Percentiles rank a stretch among this genome's conserved stretches.
These are phyloP conservation scores for Siphlonurus alternatus DNA, from an alignment of 2,888 invertebrate species.

Conservation along the genomic window DNA sequence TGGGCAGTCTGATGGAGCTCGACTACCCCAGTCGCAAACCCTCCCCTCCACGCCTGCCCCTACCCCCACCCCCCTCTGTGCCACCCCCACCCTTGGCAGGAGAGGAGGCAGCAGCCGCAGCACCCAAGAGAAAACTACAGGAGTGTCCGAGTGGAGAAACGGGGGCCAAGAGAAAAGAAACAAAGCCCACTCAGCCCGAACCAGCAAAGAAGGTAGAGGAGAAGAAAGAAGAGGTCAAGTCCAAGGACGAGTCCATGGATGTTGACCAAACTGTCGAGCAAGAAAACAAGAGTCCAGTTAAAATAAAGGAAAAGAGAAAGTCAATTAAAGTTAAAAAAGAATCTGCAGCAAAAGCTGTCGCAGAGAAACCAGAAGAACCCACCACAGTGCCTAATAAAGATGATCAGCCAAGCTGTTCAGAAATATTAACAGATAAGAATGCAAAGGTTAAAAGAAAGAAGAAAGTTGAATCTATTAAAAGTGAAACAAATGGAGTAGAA, in stretches of 20 bases:
- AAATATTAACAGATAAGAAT: background rate
- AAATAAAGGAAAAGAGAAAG: constrained; percentile 4
- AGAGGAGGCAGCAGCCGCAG: constrained; percentile 25
- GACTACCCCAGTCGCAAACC: constrained; percentile 19
- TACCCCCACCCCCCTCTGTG: background rate
- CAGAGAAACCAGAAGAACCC: background rate
- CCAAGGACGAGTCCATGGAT: background rate
- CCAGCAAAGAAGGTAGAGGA: background rate
- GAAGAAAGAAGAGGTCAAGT: constrained; percentile 6
- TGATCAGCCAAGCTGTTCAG: background rate
- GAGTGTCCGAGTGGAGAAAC: constrained; percentile 5
- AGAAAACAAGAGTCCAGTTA: constrained; percentile 1
- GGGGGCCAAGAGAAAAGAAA: constrained; percentile 24
- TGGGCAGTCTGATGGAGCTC: constrained; percentile 56
- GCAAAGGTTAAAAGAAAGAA: background rate
- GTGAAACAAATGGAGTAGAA: constrained; percentile 10
- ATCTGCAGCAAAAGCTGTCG: background rate
- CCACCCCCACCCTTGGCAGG: constrained; percentile 24
- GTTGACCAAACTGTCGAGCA: background rate
- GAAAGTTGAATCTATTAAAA: background rate
- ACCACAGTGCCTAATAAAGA: constrained; percentile 1
- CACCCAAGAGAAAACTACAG: constrained; percentile 53
- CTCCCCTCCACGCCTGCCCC: background rate
- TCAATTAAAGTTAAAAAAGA: constrained; percentile 10
- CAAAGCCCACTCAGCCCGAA: background rate